Evolutionary conservation across 2,888 invertebrate genomes (phyloP).

Genomic region (Reticulitermes lucifugus): DNA sequence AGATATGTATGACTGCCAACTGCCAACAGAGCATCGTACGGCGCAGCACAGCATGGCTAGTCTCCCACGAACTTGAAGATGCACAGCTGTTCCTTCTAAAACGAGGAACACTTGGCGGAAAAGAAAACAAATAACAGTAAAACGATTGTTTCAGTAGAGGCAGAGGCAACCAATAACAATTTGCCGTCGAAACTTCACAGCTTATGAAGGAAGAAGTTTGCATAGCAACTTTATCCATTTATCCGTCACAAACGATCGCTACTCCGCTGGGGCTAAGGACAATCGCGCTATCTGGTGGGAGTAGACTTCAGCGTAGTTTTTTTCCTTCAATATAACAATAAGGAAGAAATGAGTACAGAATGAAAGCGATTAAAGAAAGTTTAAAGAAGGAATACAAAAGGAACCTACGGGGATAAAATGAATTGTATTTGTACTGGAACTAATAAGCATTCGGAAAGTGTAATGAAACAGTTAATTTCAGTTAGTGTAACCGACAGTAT

Average conservation of each 20-base stretch:
- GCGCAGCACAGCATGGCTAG: not conserved
- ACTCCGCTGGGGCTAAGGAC: not conserved
- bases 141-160: constrained; percentile 11
- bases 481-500: not conserved
- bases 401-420: not conserved
- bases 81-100: constrained; percentile 20
- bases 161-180: constrained; percentile 14
- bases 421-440: not conserved
- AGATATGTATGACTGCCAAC: no score
- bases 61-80: not conserved
- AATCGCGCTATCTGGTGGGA: no score
- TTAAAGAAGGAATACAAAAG: not conserved
- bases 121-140: constrained; percentile 1
- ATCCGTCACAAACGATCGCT: not conserved
- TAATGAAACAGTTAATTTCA: not conserved
- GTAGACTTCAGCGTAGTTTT: no score
- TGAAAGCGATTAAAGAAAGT: not conserved
- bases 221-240: not conserved
- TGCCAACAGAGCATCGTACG: not conserved
- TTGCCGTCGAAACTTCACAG: constrained; percentile 1
- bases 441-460: not conserved
- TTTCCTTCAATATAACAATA: no score
- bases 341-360: not conserved
- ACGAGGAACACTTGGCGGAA: not conserved
- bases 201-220: not conserved